Evolutionary conservation across 2,113 vertebrate species (phyloP).

Genomic region (Lontra canadensis): DNA sequence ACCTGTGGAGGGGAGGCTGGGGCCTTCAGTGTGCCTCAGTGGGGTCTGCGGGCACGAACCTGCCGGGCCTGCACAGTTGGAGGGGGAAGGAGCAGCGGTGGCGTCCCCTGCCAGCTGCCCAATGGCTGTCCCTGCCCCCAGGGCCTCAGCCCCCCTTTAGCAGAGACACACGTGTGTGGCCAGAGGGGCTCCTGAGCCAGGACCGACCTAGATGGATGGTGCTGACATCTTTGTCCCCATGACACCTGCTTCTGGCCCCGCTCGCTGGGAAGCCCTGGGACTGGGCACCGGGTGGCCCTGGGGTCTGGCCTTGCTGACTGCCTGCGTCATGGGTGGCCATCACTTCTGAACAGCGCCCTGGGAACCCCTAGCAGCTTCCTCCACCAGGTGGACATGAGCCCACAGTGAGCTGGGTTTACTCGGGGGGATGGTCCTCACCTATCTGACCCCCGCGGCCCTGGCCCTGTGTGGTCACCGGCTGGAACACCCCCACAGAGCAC

Average conservation of each 20-base stretch:
- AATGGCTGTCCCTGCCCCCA: too few relatives aligned
- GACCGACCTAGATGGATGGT: rapidly evolving
- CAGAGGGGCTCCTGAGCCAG: not conserved
- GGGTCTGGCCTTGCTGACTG: not conserved
- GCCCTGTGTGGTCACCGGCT: not conserved
- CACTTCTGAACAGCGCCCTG: not conserved
- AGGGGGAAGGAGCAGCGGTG: not conserved
- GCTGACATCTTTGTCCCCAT: rapidly evolving
- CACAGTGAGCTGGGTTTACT: not conserved
- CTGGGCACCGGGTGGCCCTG: not conserved
- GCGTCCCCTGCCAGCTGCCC: not conserved
- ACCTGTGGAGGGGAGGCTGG: not conserved
- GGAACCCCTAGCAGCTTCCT: not conserved
- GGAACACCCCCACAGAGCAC: not conserved
- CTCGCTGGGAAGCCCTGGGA: not conserved
- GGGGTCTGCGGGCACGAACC: rapidly evolving
- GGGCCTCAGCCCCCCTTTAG: not conserved
- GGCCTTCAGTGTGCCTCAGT: not conserved
- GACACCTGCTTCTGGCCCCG: not conserved
- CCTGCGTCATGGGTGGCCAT: rapidly evolving
- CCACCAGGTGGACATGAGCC: not conserved
- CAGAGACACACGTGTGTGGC: not conserved
- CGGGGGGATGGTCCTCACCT: not conserved
- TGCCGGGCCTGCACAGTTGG: not conserved
- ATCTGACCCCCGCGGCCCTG: not conserved